These are phyloP conservation scores for Ceyx cyanopectus DNA, from an alignment of 2,113 vertebrate species.

Conservation along the genomic window DNA sequence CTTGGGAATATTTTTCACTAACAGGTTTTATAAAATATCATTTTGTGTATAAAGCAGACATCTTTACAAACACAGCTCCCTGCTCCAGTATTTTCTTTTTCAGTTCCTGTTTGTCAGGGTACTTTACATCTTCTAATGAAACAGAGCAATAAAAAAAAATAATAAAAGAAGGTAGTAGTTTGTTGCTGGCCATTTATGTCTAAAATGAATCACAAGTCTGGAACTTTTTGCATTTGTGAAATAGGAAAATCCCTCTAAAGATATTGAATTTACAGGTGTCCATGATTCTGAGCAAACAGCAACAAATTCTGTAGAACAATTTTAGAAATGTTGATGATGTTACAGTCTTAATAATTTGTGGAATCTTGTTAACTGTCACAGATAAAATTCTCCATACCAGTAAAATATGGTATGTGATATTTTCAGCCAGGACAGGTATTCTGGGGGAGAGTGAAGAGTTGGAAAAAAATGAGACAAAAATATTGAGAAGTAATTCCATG, in stretches of 20 bases:
- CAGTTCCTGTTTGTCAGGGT: not conserved
- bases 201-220: not conserved
- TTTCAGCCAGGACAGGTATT: not conserved
- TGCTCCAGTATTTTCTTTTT: slow-evolving; percentile 24
- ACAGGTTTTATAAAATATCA: not conserved
- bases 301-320: not conserved
- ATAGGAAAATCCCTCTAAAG: not conserved
- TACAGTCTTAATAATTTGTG: not conserved
- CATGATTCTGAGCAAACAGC: not conserved
- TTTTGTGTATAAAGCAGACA: not conserved
- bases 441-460: not conserved
- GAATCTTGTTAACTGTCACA: not conserved
- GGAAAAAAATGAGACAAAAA: not conserved
- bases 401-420: not conserved
- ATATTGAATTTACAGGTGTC: not conserved
- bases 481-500: not conserved
- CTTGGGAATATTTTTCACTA: slow-evolving; percentile 29
- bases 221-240: not conserved
- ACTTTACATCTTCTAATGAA: not conserved
- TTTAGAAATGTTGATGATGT: not conserved
- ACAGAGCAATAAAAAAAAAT: not conserved
- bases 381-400: not conserved
- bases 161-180: not conserved
- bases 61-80: not conserved
- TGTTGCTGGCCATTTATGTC: not conserved